Base-by-base conservation (phyloP, 1,140 invertebrate genomes). In the Bombus vancouverensis region DNA sequence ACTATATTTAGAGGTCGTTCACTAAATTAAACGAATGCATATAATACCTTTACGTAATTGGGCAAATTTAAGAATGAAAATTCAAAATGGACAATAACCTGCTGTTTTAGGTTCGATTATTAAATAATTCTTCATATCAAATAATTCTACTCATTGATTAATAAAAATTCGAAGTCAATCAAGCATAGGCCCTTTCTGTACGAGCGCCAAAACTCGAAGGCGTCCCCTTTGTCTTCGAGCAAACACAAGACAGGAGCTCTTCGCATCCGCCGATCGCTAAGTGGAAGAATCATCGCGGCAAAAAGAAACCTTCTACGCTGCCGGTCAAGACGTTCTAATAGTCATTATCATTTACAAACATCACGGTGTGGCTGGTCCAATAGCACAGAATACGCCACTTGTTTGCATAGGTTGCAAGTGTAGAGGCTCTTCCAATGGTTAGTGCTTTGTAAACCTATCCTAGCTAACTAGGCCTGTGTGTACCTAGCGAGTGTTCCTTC, bases 281-380 rank as follows among this genome's bases (percentile, higher is more conserved):
- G 90, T 91, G 88, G 84, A 91, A 91, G 90, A 91, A 89, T 91
- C 90, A 91, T 91, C 90, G 81, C 86, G 79, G 34, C 18, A 74
- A 37, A 74, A 88, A 79, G 76, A 84, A 85, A 85, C 77, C 81
- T 65, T 73, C 72, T 74, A 9, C 59, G 47, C 75, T 62, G 39
- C 74, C 73, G 34, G 76, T 72, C 37, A 57, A 89, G 53, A 90
- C 83, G 81, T 87, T 91, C 90, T 91, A 91, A 91, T 91, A 88
- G 90, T 91, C 90, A 91, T 91, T 91, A 91, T 91, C 90, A 91
- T 91, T 91, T 91, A 84, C 90, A 91, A 91, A 91, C 90, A 91
- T 87, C 62, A 53, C 83, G 34, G 34, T 42, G n/a, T 57, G 66
- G 42, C 47, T 78, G 57, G 25, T 2, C 62, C 9, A 25, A n/a